Evolutionary conservation across 2,113 vertebrate genomes (phyloP).

Genomic region (Leptobrachium leishanense): DNA sequence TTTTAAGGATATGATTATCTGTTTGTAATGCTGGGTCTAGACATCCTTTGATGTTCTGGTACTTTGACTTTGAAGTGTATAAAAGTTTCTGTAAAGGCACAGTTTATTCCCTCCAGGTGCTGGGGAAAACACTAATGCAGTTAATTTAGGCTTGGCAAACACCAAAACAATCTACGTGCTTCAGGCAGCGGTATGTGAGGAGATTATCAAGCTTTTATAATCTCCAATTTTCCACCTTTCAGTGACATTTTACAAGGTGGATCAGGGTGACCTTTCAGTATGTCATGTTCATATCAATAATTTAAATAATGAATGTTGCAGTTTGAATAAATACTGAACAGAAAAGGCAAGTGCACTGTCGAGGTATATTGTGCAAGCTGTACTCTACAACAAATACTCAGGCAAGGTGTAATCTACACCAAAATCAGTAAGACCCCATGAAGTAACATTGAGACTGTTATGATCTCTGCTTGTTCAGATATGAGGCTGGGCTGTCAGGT

Average conservation of each 20-base stretch:
- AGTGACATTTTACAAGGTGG: conserved; percentile 2
- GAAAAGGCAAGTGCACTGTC: too few species aligned
- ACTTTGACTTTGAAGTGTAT: conserved; percentile 30
- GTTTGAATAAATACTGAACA: too few species aligned
- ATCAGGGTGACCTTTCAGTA: neutral
- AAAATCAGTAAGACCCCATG: too few species aligned
- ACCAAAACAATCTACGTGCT: conserved; percentile 12
- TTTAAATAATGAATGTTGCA: too few species aligned
- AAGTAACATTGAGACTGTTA: too few species aligned
- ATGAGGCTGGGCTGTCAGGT: too few species aligned
- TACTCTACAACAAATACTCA: too few species aligned
- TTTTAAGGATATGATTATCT: neutral
- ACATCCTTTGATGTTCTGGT: conserved; percentile 22
- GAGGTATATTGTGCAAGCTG: too few species aligned
- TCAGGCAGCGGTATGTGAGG: neutral
- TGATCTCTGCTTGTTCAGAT: too few species aligned
- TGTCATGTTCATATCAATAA: too few species aligned
- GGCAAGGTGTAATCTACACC: too few species aligned
- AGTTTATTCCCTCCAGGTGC: conserved; percentile 23
- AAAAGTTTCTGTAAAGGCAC: conserved; percentile 18
- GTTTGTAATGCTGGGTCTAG: conserved; percentile 19
- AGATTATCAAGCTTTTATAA: neutral
- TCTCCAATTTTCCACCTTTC: conserved; percentile 18
- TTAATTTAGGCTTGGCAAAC: conserved; percentile 24
- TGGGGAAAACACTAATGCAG: conserved; percentile 1